Base-by-base conservation (phyloP, 2,888 invertebrate genomes). In the Hypercompe scribonia region DNA sequence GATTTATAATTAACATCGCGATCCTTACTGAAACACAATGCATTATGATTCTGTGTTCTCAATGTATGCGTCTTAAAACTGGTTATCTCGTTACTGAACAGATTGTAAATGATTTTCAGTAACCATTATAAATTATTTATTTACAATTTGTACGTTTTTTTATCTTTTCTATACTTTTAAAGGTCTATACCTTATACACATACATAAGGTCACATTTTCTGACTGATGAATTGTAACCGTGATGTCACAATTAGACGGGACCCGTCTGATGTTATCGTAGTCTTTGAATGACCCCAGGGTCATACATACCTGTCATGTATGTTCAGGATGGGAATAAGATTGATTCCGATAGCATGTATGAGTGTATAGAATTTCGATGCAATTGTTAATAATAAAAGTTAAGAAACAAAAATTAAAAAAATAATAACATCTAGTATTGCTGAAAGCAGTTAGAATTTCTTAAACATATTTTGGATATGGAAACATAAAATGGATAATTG, bases 241-340 rank as follows among this genome's bases (percentile, higher is more conserved):
- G 94, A 94, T 91, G 93, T 94, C 93, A 94, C 93, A 93, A 93
- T 91, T 91, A 91, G 87, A 91, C 88, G 89, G 88, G 88, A 87
- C 81, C 80, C 87, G 81, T 81, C 83, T 84, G 92, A 92, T 88
- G 80, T 80, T 91, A 92, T 92, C 91, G 81, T 84, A 85, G 87
- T 83, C 83, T 79, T 75, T 76, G 39, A 34, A 31, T 79, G 85
- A 84, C 81, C 84, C n/a, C 36, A 11, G 42, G 69, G 77, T 75
- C 77, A 79, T 68, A 76, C 58, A 78, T 79, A 82, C 78, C 85
- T 83, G 85, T 83, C 78, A 78, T 76, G 70, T 80, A 74, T 70
- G 78, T 77, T 76, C 78, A 70, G 78, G 76, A 83, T 82, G 73
- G 71, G 76, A 78, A 75, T 75, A 69, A 78, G 80, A 84, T 82